Conservation (phyloP, 2,113 vertebrate species). For the Pyrgilauda ruficollis region DNA sequence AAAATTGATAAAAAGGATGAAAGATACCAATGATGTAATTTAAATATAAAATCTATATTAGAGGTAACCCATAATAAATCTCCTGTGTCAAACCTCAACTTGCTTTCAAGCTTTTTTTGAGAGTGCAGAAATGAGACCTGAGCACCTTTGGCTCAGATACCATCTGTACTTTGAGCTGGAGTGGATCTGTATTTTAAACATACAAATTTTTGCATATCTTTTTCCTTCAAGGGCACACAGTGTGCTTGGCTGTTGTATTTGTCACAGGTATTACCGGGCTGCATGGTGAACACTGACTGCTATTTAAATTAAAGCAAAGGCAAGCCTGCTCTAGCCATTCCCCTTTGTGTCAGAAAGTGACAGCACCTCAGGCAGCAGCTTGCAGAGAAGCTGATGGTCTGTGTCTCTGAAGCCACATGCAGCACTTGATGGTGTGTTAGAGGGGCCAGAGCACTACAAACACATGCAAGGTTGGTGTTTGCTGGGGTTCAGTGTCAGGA, state of each 20-base stretch:
- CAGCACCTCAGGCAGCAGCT: not conserved
- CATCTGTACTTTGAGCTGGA: not conserved
- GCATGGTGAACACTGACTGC: not conserved
- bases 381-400: not conserved
- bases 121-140: not conserved
- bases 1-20: not conserved
- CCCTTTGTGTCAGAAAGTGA: not conserved
- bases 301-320: not conserved
- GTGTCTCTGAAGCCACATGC: not conserved
- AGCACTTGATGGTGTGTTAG: not conserved
- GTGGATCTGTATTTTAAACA: not conserved
- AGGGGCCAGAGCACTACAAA: not conserved
- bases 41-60: not conserved
- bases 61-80: not conserved
- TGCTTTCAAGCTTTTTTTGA: not conserved
- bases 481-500: not conserved
- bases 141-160: not conserved
- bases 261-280: not conserved
- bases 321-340: not conserved
- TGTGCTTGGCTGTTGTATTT: not conserved
- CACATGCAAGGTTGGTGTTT: not conserved
- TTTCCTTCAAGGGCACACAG: not conserved
- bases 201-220: not conserved
- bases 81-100: not conserved
- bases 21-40: not conserved